Conservation (phyloP, 2,113 vertebrate genomes). For the Cairina moschata region DNA sequence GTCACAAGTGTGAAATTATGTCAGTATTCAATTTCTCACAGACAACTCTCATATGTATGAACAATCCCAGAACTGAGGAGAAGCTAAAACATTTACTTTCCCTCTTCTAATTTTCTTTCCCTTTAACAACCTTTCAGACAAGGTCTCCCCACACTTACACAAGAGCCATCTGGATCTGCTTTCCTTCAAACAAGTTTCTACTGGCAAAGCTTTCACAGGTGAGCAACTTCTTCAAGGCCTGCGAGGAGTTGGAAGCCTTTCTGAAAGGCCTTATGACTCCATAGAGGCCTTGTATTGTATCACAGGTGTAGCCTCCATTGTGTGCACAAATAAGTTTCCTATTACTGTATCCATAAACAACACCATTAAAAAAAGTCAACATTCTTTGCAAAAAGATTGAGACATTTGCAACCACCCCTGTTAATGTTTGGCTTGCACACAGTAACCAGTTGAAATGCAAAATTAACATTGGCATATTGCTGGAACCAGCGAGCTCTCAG, state of each 20-base stretch:
- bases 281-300: neutral
- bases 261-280: neutral
- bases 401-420: neutral
- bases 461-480: neutral
- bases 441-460: neutral
- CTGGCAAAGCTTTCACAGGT: constrained; percentile 25
- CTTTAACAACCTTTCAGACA: constrained; percentile 34
- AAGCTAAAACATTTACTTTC: constrained; percentile 49
- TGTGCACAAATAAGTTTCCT: neutral
- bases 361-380: neutral
- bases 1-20: neutral
- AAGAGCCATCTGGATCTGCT: constrained; percentile 41
- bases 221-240: neutral
- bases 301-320: neutral
- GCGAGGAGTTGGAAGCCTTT: neutral
- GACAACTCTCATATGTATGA: neutral
- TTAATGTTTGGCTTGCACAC: neutral
- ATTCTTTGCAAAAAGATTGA: neutral
- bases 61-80: neutral
- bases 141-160: constrained; percentile 49
- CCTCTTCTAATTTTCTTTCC: constrained; percentile 15
- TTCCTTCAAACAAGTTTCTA: constrained; percentile 45
- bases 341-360: neutral
- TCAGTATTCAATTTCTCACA: neutral
- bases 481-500: neutral